Evolutionary conservation across 2,888 invertebrate genomes (phyloP), one percentile per base, ranked within the genome.

Genomic region (Asteroscopus sphinx): DNA sequence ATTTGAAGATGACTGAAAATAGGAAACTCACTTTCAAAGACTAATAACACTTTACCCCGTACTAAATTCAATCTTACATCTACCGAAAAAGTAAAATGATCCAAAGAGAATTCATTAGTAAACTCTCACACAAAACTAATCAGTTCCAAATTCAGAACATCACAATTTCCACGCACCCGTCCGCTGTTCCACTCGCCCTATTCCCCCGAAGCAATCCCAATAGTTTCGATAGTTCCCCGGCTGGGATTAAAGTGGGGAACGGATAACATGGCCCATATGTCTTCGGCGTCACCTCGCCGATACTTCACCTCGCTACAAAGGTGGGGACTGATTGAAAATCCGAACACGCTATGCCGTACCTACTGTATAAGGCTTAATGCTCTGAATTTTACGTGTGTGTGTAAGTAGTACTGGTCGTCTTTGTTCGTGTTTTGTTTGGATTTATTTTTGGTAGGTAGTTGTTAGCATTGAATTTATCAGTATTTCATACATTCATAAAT

Each of bases 191-290:
- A 35, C 47, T 59, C 55, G 54, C 63, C 33, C 17, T 13, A 17
- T 51, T 25, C 25, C 52, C 46, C 62, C 54, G 52, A 57, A 59
- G 68, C 68, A 75, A 71, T 79, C 60, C 56, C 68, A 60, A 73
- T 79, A 78, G 76, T 81, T 79, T 68, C 78, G 67, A 79, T 78
- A 74, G 76, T 68, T 76, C 68, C 60, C 66, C 64, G 66, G 73
- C 69, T 59, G 75, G 73, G 81, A 88, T 88, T 87, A 85, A 85
- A 85, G 63, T 67, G 75, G 73, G 76, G 73, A 56, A 77, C 74
- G 70, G 78, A 81, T 81, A 83, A 75, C 76, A 75, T 75, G 74
- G 72, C 73, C 72, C 81, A 81, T 80, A 80, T 80, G 81, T 84
- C 82, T 74, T 42, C 68, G 62, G 48, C 62, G 75, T 76, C 80